A percentile compares a stretch with the other conserved stretches of the same genome.
Evolutionary conservation across 2,113 vertebrate species (phyloP).

Genomic region (Desmodus rotundus): DNA sequence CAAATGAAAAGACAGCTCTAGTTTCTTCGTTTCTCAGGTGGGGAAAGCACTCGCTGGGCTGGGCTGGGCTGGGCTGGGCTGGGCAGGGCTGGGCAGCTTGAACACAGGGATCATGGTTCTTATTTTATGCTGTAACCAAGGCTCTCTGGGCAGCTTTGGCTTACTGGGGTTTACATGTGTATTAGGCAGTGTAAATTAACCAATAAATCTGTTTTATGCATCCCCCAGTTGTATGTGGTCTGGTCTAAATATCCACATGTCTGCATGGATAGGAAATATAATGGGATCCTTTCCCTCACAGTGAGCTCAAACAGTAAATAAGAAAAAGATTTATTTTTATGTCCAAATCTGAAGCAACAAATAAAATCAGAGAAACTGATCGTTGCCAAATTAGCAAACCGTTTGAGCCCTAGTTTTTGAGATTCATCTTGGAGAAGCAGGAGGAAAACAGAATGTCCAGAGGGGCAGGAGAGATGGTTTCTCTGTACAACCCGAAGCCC

Average conservation of each 20-base stretch:
- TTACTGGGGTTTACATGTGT: conserved; percentile 52
- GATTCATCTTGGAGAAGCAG: conserved; percentile 1
- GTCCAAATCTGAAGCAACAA: conserved; percentile 53
- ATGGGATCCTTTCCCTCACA: conserved; percentile 38
- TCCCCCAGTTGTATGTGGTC: conserved; percentile 61
- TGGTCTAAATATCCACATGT: conserved; percentile 52
- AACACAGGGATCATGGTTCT: conserved; percentile 25
- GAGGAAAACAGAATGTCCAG: neutral
- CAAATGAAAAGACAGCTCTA: neutral
- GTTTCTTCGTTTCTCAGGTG: conserved; percentile 31
- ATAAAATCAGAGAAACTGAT: conserved; percentile 44
- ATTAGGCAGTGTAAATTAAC: conserved; percentile 67
- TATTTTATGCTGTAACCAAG: conserved; percentile 1
- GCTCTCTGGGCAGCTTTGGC: conserved; percentile 32
- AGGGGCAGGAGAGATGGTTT: neutral
- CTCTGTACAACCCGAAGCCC: neutral
- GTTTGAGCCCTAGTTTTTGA: conserved; percentile 37
- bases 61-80: neutral
- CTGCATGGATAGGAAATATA: neutral
- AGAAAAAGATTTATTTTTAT: conserved; percentile 56
- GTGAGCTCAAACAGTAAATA: conserved; percentile 58
- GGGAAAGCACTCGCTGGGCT: neutral
- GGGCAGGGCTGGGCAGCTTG: neutral
- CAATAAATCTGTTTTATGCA: conserved; percentile 76
- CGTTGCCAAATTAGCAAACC: conserved; percentile 7